Base-by-base conservation (phyloP, 2,888 invertebrate species). In the Eledone cirrhosa region DNA sequence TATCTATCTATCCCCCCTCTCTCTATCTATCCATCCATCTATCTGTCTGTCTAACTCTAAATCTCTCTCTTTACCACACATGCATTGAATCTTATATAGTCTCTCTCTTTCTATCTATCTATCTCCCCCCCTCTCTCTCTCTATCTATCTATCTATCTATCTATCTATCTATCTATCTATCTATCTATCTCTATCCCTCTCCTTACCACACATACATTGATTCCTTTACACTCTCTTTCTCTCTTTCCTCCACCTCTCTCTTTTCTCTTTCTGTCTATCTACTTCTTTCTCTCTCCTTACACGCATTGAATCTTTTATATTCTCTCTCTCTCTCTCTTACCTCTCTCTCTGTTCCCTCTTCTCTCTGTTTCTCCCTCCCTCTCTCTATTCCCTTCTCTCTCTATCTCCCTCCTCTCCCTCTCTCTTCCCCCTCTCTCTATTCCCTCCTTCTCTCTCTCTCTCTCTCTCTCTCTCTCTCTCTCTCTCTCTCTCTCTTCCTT, bases 401-500 rank as follows among this genome's bases (percentile, higher is more conserved):
- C 29, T 63, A 22, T 77, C 77, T 69, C 69, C 31, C 48, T 69
- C 16, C 48, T 8, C 67, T 75, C 31, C 48, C 48, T 8, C 76
- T 75, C 63, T 67, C 76, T 63, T 78, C 47, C 1, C 65, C 63
- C 76, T 65, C 75, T 80, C 59, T 33, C 75, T 75, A 31, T 74
- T 76, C 59, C 75, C 47, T 65, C 75, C 65, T 78, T n/a, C 75
- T 75, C 59, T 74, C 78, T 75, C 75, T 65, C 78, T 78, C 77
- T 79, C 65, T 69, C 67, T 76, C 76, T 76, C 76, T 47, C 7
- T 8, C 63, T 22, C 22, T 4, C 63, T 22, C 22, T 19, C 13
- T 8, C 22, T 19, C 22, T 11, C 11, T 19, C 11, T 22, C 0
- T 19, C 0, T 2, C 22, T 1, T 63, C 63, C 22, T 22, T 63